phyloP scores from a whole-genome alignment of 1,140 invertebrate species.

The Calliopsis andreniformis region DNA sequence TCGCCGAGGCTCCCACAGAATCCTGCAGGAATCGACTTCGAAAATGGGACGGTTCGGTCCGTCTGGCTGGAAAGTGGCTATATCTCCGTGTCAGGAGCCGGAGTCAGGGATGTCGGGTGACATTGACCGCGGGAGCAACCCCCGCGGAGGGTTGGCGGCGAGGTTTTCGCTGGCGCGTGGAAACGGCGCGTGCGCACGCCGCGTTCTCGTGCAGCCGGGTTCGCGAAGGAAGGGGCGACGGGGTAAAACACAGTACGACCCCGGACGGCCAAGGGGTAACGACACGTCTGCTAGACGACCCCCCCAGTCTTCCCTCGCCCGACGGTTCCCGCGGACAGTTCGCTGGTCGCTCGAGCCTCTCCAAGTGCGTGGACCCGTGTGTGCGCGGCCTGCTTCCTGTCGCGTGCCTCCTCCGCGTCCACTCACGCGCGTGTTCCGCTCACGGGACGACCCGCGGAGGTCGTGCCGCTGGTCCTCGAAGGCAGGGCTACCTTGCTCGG shows the following conservation, averaged over 20 bases:
- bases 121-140: constrained; percentile 76
- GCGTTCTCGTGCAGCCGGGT: constrained; percentile 62
- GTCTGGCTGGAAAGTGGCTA: constrained; percentile 57
- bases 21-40: neutral
- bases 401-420: neutral
- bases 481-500: too few relatives aligned
- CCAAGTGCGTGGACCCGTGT: too few relatives aligned
- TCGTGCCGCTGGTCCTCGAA: too few relatives aligned
- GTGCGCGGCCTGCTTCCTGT: neutral
- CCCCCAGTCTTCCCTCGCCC: constrained; percentile 5
- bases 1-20: neutral
- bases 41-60: constrained; percentile 54
- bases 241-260: constrained; percentile 74
- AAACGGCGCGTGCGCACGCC: constrained; percentile 69
- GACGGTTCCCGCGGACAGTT: constrained; percentile 46
- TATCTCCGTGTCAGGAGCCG: constrained; percentile 68
- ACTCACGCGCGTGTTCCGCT: constrained; percentile 25
- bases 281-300: constrained; percentile 32
- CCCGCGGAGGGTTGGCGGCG: constrained; percentile 61
- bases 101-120: constrained; percentile 75
- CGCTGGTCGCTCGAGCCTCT: neutral
- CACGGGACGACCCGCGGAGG: too few relatives aligned
- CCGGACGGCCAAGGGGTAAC: constrained; percentile 74
- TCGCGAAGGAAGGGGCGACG: constrained; percentile 63
- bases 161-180: constrained; percentile 69